Base-by-base conservation (phyloP, 2,888 invertebrate genomes). In the Steinernema hermaphroditum region DNA sequence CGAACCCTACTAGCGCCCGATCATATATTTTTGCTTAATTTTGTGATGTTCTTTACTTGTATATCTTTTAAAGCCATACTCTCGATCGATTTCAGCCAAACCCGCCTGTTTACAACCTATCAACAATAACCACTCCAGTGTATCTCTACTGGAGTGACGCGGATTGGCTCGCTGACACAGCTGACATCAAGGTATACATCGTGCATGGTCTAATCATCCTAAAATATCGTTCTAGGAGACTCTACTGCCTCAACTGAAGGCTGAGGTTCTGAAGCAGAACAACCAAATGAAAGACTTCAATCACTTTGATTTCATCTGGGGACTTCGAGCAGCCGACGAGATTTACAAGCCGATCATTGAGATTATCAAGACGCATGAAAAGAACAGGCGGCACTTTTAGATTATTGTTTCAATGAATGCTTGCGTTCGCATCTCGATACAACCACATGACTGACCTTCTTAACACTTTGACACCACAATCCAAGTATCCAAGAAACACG, bases 261-360 rank as follows among this genome's bases (percentile, higher is more conserved):
- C 46, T 14, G 44, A 74, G 34, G 71, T 68, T 41, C 29, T 79
- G 19, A 82, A 79, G 69, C 22, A 34, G 27, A 22, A 46, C 9
- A 69, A 69, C 24, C 68, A 72, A 19, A 27, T 79, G 68, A 32
- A 37, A 2, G 54, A 81, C 27, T 79, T 80, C 72, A 79, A 82
- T 49, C 79, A 79, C 49, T 77, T 84, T 34, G 86, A 86, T 72
- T 86, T 87, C 77, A 75, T 87, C 54, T 86, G 85, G 84, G 86
- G 86, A 62, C 75, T 86, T 74, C 75, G 82, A 57, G 86, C 86
- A 0, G 71, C 78, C 0, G 76, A 78, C 44, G 79, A 83, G 57
- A 80, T 86, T 16, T 86, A 86, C 77, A 76, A 79, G 29, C 80
- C 80, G 29, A 86, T 86, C 27, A 78, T 82, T 22, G 72, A 76